Base-by-base conservation (phyloP, 2,113 vertebrate genomes). In the Turnix velox region DNA sequence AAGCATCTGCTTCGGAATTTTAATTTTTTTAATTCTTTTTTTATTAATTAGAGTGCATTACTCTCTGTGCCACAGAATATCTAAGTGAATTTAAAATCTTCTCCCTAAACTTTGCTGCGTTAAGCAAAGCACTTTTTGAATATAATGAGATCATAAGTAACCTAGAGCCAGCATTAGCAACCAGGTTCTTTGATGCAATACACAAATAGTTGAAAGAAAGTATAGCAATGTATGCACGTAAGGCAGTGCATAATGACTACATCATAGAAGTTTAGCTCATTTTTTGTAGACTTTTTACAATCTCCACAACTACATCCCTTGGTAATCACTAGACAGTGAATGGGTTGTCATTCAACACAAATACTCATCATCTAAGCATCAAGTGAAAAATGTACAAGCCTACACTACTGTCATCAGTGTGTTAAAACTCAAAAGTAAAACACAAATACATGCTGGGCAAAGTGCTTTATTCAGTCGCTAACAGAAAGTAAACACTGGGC, bases 1-100 rank as follows among this genome's bases (percentile, higher is more conserved):
- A 63, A 51, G 4, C 0, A 0, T 46, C 6, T 31, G 10, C 7
- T 80, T 75, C 43, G 62, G 25, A 68, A 14, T 37, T 8, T 59
- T 37, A 22, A 28, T 25, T 37, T 25, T 37, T 27, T 33, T 30
- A 17, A 23, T 19, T 8, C 16, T 20, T 10, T 35, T 6, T 23
- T n/a, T 4, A 4, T 42, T 58, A 18, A 87, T 42, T 58, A 18
- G 84, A 65, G 2, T 24, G 2, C 2, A 31, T 81, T 58, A 42
- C 6, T 13, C 5, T 7, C 2, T 24, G 12, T 67, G 8, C 19
- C 8, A 40, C 16, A 40, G 12, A 46, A 30, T 31, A 48, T 18
- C 4, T 66, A 45, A 72, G 61, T 25, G 25, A 65, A n/a, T 6
- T 74, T 19, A 6, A 6, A n/a, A 54, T 35, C 35, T 55, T 0